A percentile compares a stretch with the other conserved stretches of the same genome.
Evolutionary conservation across 2,888 invertebrate species (phyloP).

Genomic region (Acleris emargana): DNA sequence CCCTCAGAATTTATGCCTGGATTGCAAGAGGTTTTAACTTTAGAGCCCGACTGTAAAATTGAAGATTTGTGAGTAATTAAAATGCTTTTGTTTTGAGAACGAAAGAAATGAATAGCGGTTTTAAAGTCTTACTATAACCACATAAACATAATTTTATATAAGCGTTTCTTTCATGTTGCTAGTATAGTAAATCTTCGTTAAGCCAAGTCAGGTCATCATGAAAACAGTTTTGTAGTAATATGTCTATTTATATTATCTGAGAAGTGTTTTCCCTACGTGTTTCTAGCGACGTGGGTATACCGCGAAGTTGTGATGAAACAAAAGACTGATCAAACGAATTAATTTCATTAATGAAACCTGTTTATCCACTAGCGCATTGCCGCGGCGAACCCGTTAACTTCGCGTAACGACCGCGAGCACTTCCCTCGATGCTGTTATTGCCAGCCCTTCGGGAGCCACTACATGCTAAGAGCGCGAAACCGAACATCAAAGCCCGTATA

Average conservation of each 20-base stretch:
- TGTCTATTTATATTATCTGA: too few relatives aligned
- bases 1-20: constrained; percentile 59
- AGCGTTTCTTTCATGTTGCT: background rate
- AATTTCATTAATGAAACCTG: constrained; percentile 2
- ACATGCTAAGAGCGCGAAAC: constrained; percentile 70
- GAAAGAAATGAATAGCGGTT: constrained; percentile 17
- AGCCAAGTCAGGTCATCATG: too few relatives aligned
- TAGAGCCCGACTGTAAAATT: constrained; percentile 42
- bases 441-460: constrained; percentile 68
- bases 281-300: too few relatives aligned
- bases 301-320: too few relatives aligned
- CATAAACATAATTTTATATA: background rate
- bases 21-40: constrained; percentile 50
- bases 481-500: constrained; percentile 78
- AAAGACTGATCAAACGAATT: background rate
- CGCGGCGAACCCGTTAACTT: constrained; percentile 55
- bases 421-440: constrained; percentile 69
- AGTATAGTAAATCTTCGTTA: background rate
- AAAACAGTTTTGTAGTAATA: too few relatives aligned
- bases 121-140: constrained; percentile 11
- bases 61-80: constrained; percentile 33
- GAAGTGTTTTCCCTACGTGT: too few relatives aligned
- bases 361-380: constrained; percentile 52
- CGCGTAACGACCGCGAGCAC: constrained; percentile 61
- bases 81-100: constrained; percentile 34